Evolutionary conservation across 1,140 invertebrate genomes (phyloP).

Genomic region (Andrena cerasifolii): DNA sequence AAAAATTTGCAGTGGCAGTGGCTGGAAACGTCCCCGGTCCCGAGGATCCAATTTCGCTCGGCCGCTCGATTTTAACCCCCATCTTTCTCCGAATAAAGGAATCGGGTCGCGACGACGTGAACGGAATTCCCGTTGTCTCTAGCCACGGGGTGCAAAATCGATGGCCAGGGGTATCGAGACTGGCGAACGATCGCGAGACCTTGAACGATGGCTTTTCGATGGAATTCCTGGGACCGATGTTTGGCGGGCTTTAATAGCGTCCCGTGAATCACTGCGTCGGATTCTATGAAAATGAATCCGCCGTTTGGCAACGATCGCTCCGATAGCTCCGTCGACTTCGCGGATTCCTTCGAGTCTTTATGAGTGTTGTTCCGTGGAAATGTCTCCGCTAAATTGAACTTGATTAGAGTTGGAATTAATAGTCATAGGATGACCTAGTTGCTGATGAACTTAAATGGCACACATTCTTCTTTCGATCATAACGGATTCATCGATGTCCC

Average conservation of each 20-base stretch:
- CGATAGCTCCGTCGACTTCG: not conserved
- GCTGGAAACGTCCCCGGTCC: not conserved
- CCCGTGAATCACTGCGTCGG: not conserved
- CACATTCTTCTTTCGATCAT: too few relatives aligned
- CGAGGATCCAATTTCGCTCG: not conserved
- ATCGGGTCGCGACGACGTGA: constrained; percentile 45
- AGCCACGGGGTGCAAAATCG: constrained; percentile 41
- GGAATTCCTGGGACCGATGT: constrained; percentile 2
- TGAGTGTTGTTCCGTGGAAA: too few relatives aligned
- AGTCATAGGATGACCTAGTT: too few relatives aligned
- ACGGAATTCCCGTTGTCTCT: constrained; percentile 47
- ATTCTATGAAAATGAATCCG: not conserved
- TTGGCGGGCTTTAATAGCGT: constrained; percentile 4
- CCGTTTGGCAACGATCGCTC: constrained; percentile 3
- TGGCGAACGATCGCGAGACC: constrained; percentile 27
- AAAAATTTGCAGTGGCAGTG: not conserved
- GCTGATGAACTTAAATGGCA: too few relatives aligned
- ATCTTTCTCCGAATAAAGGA: constrained; percentile 37
- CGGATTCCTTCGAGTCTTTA: not conserved
- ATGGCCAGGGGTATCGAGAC: constrained; percentile 49
- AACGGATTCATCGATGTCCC: too few relatives aligned
- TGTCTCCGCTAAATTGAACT: too few relatives aligned
- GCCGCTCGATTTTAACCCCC: not conserved
- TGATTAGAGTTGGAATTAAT: too few relatives aligned
- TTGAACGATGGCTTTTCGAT: constrained; percentile 18